Base-by-base conservation (phyloP, 2,113 vertebrate species). In the Holacanthus passer region DNA sequence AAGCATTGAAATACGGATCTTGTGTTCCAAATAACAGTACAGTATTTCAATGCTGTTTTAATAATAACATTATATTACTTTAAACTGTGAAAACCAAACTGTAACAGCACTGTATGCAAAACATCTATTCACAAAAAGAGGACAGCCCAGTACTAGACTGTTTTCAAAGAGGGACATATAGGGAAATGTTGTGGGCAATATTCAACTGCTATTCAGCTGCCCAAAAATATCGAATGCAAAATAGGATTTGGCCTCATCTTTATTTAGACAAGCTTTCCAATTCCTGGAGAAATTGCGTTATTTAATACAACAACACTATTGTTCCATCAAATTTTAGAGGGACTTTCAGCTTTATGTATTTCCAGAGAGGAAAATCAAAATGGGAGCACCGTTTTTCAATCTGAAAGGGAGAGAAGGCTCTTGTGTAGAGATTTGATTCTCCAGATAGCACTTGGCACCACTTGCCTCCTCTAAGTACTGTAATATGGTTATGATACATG, bases 401-500 rank as follows among this genome's bases (percentile, higher is more conserved):
- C 53, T 79, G 45, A 79, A 75, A 62, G 41, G 29, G 48, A 82
- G 64, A 84, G 62, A 83, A 39, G 68, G 66, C 83, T 82, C 67
- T 79, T 73, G 77, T 79, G 76, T 58, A 76, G 73, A 89, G 81
- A 85, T 90, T 80, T 90, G 86, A 91, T 88, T 91, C 87, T 90
- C 68, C 85, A 84, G 90, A 93, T 87, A 91, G 77, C 58, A 76
- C 76, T 90, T 89, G 90, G 89, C 89, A 82, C 60, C 22, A 19
- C 80, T 73, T 72, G 39, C 72, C 67, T 56, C n/a, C 84, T 86
- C 82, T 81, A 73, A 91, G 89, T 72, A 87, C 76, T 69, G 66
- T 83, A 90, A 88, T 83, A 87, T 83, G 82, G 82, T 90, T 90
- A 89, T 79, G 84, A 90, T 86, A 81, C 87, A 92, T 90, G 87